phyloP scores from a whole-genome alignment of 2,797 vertebrate genomes.

The Lemur catta region DNA sequence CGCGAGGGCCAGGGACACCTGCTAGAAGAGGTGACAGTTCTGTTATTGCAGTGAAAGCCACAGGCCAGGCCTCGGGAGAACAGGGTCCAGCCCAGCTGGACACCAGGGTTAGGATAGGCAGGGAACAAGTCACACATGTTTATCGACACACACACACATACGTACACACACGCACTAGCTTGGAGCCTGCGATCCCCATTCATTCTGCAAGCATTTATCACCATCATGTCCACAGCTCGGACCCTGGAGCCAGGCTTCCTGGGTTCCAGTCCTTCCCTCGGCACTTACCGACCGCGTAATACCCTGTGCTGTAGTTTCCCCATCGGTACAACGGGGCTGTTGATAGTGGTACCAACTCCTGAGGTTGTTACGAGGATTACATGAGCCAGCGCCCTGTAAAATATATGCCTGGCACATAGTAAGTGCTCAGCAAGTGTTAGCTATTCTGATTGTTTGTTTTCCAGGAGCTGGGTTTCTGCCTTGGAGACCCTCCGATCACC shows the following conservation, averaged over 20 bases:
- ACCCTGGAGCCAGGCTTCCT: background rate
- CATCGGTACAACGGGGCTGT: background rate
- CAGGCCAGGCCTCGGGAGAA: background rate
- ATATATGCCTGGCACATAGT: rapidly evolving
- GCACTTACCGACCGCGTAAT: background rate
- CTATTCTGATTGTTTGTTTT: background rate
- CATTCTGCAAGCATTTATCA: background rate
- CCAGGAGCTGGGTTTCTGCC: background rate
- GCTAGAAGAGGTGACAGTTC: background rate
- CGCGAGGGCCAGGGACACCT: background rate
- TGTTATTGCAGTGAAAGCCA: background rate
- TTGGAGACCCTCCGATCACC: background rate
- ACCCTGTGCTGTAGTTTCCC: background rate
- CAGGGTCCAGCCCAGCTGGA: background rate
- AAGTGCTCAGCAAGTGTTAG: background rate
- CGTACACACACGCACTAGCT: background rate
- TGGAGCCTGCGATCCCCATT: background rate
- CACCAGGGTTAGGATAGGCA: background rate
- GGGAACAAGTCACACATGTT: background rate
- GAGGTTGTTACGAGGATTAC: background rate
- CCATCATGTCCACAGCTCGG: rapidly evolving
- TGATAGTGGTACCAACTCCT: background rate
- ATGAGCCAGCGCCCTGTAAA: no score
- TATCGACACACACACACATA: background rate
- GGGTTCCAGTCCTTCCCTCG: background rate